Evolutionary conservation across 1,140 invertebrate genomes (phyloP).

Genomic region (Drosophila murphyi): DNA sequence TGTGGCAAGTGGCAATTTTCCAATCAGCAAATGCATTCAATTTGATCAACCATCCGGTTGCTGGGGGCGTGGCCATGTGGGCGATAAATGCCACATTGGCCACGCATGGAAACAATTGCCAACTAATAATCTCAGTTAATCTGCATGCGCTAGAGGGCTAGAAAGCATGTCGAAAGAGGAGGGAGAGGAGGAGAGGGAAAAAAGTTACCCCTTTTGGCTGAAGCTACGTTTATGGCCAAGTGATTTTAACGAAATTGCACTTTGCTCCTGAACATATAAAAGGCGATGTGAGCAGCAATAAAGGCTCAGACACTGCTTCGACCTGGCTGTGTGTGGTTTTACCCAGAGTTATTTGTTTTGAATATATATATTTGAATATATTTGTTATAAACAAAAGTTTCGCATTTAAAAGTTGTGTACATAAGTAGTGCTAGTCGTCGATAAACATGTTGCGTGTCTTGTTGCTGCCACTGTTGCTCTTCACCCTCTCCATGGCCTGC

Average conservation of each 20-base stretch:
- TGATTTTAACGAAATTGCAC: conserved; percentile 47
- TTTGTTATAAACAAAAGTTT: neutral
- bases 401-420: neutral
- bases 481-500: conserved; percentile 72
- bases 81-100: conserved; percentile 58
- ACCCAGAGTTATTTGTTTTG: conserved; percentile 8
- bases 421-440: neutral
- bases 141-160: conserved; percentile 48
- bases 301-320: conserved; percentile 52
- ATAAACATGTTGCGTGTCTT: conserved; percentile 66
- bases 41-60: conserved; percentile 65
- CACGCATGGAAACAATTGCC: conserved; percentile 74
- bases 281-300: conserved; percentile 37
- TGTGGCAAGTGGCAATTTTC: conserved; percentile 68
- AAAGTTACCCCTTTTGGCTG: conserved; percentile 6
- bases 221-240: conserved; percentile 40
- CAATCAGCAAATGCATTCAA: conserved; percentile 84
- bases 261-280: conserved; percentile 60
- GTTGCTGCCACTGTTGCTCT: conserved; percentile 72
- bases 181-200: conserved; percentile 7
- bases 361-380: neutral
- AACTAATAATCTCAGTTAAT: conserved; percentile 81
- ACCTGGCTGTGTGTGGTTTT: conserved; percentile 37
- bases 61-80: conserved; percentile 58
- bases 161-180: too few relatives aligned